Base-by-base conservation (phyloP, 2,888 invertebrate genomes). In the Agrochola macilenta region DNA sequence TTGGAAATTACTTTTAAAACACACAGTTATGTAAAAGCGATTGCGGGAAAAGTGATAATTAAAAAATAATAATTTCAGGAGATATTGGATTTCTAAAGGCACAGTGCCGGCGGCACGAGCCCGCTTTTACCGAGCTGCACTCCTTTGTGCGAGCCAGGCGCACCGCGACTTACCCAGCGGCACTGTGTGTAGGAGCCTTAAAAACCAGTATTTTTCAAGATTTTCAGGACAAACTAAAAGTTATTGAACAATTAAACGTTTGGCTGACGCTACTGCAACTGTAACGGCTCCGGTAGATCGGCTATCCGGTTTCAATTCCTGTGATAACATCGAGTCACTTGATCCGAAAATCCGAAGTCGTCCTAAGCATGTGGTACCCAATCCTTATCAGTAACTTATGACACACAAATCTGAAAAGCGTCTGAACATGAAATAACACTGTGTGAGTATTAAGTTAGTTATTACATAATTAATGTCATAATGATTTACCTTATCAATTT, bases 401-500 rank as follows among this genome's bases (percentile, higher is more conserved):
- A 61, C 46, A 85, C 58, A 78, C 68, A 86, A 81, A 77, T 83
- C 35, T 69, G 82, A 86, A 72, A 86, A 89, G 88, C 87, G 11
- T 77, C 69, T 75, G 79, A 82, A 74, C 61, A 80, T 86, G 79
- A 78, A 80, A 74, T 80, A n/a, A 78, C 78, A 72, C 78, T 64
- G 70, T 79, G 72, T 74, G 70, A 83, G 49, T 83, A 57, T 69
- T 78, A 82, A 74, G 81, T 74, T 90, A 91, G 80, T 89, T 89
- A 86, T 84, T 88, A 83, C 60, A 49, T 78, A 91, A 90, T 91
- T 87, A 89, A 89, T 89, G 84, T 87, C 90, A 87, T 91, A 88
- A 92, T 91, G 91, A 92, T 92, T 92, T 92, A 94, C 88, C 92
- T 93, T 95, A 94, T 91, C 86, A 92, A 92, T 94, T 94, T 94